These are phyloP conservation scores for Dolichotis patagonum DNA, from an alignment of 2,113 vertebrate species.

Conservation along the genomic window DNA sequence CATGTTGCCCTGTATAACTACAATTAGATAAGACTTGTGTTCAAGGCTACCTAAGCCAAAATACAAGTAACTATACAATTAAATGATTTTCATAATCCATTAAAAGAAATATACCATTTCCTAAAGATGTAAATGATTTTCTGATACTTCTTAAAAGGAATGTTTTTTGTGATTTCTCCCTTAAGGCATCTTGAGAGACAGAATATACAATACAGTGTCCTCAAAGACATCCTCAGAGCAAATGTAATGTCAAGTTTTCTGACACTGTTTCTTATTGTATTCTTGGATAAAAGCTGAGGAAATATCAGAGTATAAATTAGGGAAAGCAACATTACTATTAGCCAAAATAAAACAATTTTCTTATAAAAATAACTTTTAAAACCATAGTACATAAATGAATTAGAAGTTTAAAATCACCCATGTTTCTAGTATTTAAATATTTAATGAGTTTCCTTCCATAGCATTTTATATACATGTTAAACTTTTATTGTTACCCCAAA, in stretches of 20 bases:
- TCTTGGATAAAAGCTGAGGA: not conserved
- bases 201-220: not conserved
- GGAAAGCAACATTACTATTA: not conserved
- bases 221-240: conserved; percentile 1
- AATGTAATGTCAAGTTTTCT: not conserved
- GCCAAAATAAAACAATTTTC: not conserved
- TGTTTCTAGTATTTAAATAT: not conserved
- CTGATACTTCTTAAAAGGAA: not conserved
- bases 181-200: not conserved
- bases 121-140: not conserved
- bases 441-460: not conserved
- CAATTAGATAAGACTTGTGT: conserved; percentile 30
- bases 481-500: not conserved
- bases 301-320: not conserved
- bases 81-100: not conserved
- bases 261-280: not conserved
- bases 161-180: conserved; percentile 25
- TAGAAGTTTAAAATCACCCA: not conserved
- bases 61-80: conserved; percentile 2
- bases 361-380: not conserved
- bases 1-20: not conserved
- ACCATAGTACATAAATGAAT: not conserved
- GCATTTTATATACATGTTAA: not conserved
- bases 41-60: not conserved
- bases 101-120: conserved; percentile 4